Percentiles rank a stretch among this genome's conserved stretches.
Conservation (phyloP, 2,888 invertebrate species). For the Platycheirus rosarum region DNA sequence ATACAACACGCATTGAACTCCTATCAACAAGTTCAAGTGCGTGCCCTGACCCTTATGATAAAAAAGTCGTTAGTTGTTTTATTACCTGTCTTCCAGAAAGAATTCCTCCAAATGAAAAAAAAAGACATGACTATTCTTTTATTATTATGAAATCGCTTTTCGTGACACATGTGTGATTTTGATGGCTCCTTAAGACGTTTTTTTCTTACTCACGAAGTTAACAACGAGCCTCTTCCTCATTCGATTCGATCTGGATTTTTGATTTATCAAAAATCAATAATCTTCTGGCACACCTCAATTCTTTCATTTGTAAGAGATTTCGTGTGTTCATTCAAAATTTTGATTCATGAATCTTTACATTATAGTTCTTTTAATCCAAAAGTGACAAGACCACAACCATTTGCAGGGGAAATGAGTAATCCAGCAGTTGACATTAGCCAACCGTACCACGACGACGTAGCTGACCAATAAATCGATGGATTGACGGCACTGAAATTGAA, state of each 20-base stretch:
- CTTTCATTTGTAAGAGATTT: too few species aligned
- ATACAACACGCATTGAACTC: too few species aligned
- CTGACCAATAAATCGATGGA: too few species aligned
- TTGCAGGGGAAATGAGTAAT: constrained; percentile 52
- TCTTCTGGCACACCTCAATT: background rate
- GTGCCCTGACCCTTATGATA: too few species aligned
- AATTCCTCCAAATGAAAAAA: too few species aligned
- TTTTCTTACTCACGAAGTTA: background rate
- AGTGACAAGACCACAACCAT: background rate
- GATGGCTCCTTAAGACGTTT: background rate
- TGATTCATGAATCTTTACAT: background rate
- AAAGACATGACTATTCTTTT: too few species aligned
- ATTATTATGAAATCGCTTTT: background rate
- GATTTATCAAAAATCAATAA: constrained; percentile 1
- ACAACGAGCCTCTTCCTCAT: background rate
- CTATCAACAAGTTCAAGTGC: too few species aligned
- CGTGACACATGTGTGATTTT: background rate
- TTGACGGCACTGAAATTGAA: too few species aligned
- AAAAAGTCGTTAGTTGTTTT: too few species aligned
- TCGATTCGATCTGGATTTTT: background rate
- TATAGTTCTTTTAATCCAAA: background rate
- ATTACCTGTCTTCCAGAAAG: too few species aligned
- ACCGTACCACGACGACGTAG: too few species aligned
- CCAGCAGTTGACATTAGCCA: constrained; percentile 41
- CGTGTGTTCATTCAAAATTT: background rate